These are phyloP conservation scores for Lycorma delicatula DNA, from an alignment of 1,140 invertebrate species.

Conservation along the genomic window DNA sequence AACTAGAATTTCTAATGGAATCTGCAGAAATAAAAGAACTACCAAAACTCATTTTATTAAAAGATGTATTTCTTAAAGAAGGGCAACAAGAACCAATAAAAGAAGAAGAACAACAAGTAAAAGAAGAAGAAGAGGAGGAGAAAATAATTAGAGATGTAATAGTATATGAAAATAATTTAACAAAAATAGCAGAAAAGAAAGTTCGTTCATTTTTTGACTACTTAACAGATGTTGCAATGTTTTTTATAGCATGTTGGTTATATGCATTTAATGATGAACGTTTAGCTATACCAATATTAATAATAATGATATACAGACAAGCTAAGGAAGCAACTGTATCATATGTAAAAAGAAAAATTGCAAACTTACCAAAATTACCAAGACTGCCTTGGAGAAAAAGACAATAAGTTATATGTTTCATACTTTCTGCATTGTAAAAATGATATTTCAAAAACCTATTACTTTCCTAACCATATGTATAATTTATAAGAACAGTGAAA, in stretches of 20 bases:
- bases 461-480: too few species aligned
- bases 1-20: not conserved
- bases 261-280: constrained; percentile 69
- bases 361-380: too few species aligned
- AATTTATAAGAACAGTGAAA: too few species aligned
- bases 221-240: constrained; percentile 23
- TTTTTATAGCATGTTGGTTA: constrained; percentile 59
- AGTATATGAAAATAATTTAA: too few species aligned
- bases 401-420: too few species aligned
- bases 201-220: constrained; percentile 23
- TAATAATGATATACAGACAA: constrained; percentile 64
- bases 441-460: too few species aligned
- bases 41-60: not conserved
- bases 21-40: not conserved
- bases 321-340: constrained; percentile 56
- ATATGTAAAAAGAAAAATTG: too few species aligned
- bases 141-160: too few species aligned
- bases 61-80: not conserved
- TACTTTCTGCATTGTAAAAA: too few species aligned
- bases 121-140: too few species aligned
- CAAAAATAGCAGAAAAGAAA: constrained; percentile 15
- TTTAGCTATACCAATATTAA: constrained; percentile 63
- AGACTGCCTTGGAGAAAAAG: too few species aligned
- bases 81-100: not conserved
- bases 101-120: not conserved